Conservation (phyloP, 2,888 invertebrate species). For the Lithophane ornitopus region DNA sequence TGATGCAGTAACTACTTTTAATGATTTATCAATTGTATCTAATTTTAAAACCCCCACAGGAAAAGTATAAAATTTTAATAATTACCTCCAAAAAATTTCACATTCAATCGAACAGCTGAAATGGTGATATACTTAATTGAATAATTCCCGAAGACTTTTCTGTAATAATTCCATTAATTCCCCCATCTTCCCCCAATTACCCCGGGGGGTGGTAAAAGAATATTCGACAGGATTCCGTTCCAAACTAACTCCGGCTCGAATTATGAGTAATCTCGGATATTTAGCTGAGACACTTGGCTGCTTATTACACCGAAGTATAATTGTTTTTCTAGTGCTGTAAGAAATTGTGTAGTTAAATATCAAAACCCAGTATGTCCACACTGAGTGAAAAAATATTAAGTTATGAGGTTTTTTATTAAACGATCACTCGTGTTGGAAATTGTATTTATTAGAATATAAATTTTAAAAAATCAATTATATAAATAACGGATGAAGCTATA, state of each 20-base stretch:
- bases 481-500: too few relatives aligned
- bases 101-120: constrained; percentile 39
- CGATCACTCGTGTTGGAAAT: too few relatives aligned
- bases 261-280: constrained; percentile 61
- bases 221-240: constrained; percentile 51
- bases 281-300: constrained; percentile 43
- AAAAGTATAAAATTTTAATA: constrained; percentile 21
- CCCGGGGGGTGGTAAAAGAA: constrained; percentile 53
- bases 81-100: constrained; percentile 22
- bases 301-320: constrained; percentile 37
- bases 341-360: neutral
- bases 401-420: too few relatives aligned
- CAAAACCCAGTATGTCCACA: neutral
- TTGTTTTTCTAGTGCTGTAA: neutral
- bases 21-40: neutral
- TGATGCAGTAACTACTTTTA: neutral
- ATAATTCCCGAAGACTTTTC: constrained; percentile 58
- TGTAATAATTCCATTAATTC: constrained; percentile 62
- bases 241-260: constrained; percentile 54
- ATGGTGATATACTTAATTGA: constrained; percentile 59
- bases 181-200: constrained; percentile 56
- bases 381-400: neutral
- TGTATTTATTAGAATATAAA: too few relatives aligned
- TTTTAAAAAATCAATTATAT: too few relatives aligned
- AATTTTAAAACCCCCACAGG: neutral